These are phyloP conservation scores for Diabrotica virgifera DNA, from an alignment of 1,140 invertebrate genomes.

Conservation along the genomic window DNA sequence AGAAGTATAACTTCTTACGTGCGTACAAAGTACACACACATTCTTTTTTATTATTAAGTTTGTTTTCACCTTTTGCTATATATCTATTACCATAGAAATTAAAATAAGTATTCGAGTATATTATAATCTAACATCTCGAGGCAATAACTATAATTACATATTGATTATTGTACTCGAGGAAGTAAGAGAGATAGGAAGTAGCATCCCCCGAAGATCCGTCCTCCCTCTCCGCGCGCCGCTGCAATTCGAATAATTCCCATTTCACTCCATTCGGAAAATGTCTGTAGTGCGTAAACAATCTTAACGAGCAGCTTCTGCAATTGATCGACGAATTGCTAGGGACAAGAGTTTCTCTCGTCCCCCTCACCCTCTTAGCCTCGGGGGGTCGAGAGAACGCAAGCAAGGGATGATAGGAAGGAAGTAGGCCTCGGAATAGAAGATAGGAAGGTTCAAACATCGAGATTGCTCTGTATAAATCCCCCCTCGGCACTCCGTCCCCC, in stretches of 20 bases:
- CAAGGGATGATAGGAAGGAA: conserved; percentile 18
- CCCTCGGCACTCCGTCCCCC: conserved; percentile 1
- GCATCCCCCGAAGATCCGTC: not conserved
- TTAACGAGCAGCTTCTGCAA: conserved; percentile 35
- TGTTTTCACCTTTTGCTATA: too few species aligned
- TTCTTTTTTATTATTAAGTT: too few species aligned
- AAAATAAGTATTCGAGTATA: too few species aligned
- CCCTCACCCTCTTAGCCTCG: not conserved
- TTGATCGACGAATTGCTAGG: conserved; percentile 30
- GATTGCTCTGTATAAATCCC: conserved; percentile 29
- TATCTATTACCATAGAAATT: too few species aligned
- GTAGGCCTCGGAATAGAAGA: conserved; percentile 17
- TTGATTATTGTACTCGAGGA: too few species aligned
- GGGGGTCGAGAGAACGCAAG: conserved; percentile 5
- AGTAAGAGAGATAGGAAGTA: too few species aligned
- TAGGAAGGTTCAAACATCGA: conserved; percentile 29
- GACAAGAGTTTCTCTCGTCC: conserved; percentile 8
- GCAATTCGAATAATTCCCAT: conserved; percentile 13
- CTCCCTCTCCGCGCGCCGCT: not conserved
- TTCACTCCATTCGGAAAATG: conserved; percentile 28
- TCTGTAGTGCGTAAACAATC: conserved; percentile 34
- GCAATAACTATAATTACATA: too few species aligned
- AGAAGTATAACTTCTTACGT: too few species aligned
- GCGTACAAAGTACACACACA: too few species aligned
- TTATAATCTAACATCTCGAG: too few species aligned